phyloP scores from a whole-genome alignment of 2,797 vertebrate genomes.

The Stomatorhinus walkeri region DNA sequence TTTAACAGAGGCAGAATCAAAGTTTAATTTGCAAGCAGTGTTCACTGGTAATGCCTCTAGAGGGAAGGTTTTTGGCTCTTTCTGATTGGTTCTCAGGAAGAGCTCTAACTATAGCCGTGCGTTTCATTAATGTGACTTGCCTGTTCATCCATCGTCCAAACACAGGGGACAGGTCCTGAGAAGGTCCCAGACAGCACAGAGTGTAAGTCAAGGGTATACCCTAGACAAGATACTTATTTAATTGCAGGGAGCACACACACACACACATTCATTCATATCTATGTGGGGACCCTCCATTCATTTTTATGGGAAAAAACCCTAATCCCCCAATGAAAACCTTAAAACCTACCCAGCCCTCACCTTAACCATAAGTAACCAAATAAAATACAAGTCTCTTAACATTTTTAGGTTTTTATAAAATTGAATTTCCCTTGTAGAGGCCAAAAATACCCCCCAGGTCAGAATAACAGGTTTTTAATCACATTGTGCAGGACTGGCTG shows the following conservation, averaged over 20 bases:
- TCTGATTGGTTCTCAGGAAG: background rate
- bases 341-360: background rate
- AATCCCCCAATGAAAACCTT: background rate
- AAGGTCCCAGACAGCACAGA: background rate
- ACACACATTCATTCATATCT: background rate
- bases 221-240: background rate
- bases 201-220: background rate
- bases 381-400: background rate
- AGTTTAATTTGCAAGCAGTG: background rate
- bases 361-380: background rate
- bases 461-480: background rate
- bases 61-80: constrained; percentile 26
- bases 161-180: background rate
- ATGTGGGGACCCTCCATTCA: background rate
- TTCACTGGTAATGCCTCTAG: constrained; percentile 13
- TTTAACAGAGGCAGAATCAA: background rate
- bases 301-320: background rate
- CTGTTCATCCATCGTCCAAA: background rate
- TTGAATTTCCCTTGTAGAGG: background rate
- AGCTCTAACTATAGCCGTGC: background rate
- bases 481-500: background rate
- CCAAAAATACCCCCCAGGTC: background rate
- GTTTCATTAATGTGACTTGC: background rate
- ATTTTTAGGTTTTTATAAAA: background rate
- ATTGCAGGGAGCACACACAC: background rate